Evolutionary conservation across 2,888 invertebrate genomes (phyloP), one percentile per base, ranked within the genome.

Genomic region (Globia sparganii): DNA sequence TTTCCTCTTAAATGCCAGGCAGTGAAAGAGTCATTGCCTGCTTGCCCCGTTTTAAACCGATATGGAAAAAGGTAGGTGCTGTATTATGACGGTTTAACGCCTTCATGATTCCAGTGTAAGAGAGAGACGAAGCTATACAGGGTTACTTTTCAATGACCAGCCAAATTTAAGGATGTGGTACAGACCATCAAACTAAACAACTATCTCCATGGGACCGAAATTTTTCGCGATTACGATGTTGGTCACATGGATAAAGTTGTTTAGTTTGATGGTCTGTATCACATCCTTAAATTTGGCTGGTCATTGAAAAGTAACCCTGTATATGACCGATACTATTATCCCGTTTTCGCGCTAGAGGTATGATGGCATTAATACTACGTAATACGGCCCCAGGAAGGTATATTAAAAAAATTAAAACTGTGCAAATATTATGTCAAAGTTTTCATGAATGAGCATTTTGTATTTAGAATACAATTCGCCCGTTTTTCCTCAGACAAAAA

Each of bases 391-490:
- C 1, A 53, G 53, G 25, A n/a, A 53, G 53, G 46, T 21, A 21
- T 21, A 46, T 21, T 49, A 21, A 65, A 49, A 49, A 49, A 75
- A 37, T 37, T 31, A 62, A 34, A 9, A 5, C 21, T 56, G 8
- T 4, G 4, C 40, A 73, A 75, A 31, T 53, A 34, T 40, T 11
- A 43, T 25, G 58, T 25, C 46, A 59, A 74, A 34, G 11, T 34
- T 49, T 46, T 40, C 3, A 37, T 49, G 18, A 62, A 46, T 37
- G 53, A 62, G 8, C 61, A 46, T 66, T 83, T 83, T 31, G 21
- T 37, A 77, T 78, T 77, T 66, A 28, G 53, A 77, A 83, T 13
- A 83, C 58, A 77, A 81, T 75, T 43, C 61, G 5, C 3, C 3
- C 13, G 3, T 53, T 53, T n/a, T n/a, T 46, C 13, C 15, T 28